Percentiles rank a stretch among this genome's conserved stretches.
Evolutionary conservation across 2,888 invertebrate genomes (phyloP).

Genomic region (Trypoxylon attenuatum): DNA sequence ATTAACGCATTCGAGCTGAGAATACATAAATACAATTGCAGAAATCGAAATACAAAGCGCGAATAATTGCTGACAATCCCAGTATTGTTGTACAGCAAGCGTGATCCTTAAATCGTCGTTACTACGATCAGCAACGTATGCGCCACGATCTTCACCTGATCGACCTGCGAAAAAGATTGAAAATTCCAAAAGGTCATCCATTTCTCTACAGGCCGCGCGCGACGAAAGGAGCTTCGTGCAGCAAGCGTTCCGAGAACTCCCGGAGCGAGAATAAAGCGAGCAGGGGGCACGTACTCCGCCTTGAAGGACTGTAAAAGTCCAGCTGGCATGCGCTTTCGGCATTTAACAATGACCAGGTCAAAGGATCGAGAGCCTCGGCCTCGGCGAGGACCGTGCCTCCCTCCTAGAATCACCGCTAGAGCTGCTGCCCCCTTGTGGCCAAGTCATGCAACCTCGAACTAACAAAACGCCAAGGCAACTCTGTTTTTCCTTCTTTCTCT

Average conservation of each 20-base stretch:
- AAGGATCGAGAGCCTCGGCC: constrained; percentile 9
- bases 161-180: not conserved
- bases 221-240: not conserved
- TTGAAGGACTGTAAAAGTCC: not conserved
- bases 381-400: not conserved
- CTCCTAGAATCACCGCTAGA: not conserved
- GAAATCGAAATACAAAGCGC: not conserved
- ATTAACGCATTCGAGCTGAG: too few species aligned
- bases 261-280: not conserved
- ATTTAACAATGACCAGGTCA: constrained; percentile 31
- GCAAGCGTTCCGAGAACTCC: constrained; percentile 14
- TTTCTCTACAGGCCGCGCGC: not conserved
- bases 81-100: not conserved
- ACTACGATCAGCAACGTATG: too few species aligned
- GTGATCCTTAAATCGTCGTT: not conserved
- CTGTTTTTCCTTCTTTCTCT: constrained; percentile 25
- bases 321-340: constrained; percentile 25
- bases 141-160: too few species aligned
- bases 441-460: constrained; percentile 4
- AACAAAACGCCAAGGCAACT: not conserved
- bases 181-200: not conserved
- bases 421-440: constrained; percentile 27
- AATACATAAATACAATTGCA: not conserved
- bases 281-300: not conserved
- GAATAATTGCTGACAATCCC: not conserved